Conservation (phyloP, 2,797 vertebrate genomes). For the Agapornis canus region DNA sequence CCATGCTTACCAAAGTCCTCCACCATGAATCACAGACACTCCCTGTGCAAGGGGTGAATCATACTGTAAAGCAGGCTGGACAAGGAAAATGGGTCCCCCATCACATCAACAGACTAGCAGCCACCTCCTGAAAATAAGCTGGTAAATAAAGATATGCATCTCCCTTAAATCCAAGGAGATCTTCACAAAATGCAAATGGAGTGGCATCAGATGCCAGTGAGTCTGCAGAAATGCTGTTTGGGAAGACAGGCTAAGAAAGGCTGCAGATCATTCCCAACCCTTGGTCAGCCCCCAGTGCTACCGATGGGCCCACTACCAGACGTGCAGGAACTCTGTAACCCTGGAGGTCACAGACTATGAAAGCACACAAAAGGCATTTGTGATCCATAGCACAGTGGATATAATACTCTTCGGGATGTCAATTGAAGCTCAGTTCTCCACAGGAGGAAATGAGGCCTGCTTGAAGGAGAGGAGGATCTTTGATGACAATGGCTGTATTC, state of each 20-base stretch:
- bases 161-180: not conserved
- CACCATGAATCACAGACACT: not conserved
- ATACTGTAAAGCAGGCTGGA: not conserved
- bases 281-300: not conserved
- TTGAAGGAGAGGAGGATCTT: not conserved
- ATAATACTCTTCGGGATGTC: not conserved
- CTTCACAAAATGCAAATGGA: not conserved
- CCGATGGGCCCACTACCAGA: not conserved
- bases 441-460: not conserved
- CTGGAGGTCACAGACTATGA: not conserved
- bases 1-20: not conserved
- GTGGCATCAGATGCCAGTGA: fast-evolving
- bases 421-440: not conserved
- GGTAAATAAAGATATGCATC: not conserved
- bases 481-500: not conserved
- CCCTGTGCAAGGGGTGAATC: not conserved
- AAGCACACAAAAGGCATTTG: constrained; percentile 26
- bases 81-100: not conserved
- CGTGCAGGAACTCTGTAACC: not conserved
- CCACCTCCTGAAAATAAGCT: not conserved
- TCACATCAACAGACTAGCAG: not conserved
- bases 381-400: not conserved
- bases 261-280: not conserved
- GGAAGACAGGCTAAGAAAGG: not conserved
- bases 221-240: not conserved